Base-by-base conservation (phyloP, 2,113 vertebrate genomes). In the Callaeas wilsoni region DNA sequence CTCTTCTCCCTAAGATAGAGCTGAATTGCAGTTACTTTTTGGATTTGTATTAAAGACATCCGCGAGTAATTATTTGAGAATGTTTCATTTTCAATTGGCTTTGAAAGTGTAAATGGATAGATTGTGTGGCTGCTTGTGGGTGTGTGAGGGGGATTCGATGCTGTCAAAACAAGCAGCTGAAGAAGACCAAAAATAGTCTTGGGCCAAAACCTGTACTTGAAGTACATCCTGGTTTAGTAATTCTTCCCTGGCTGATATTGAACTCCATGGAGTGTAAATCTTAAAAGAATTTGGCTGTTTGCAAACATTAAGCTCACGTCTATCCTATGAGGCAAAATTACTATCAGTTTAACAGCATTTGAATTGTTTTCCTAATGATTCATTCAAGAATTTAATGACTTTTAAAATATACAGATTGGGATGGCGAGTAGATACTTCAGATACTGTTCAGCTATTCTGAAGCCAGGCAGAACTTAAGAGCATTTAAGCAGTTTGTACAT, bases 341-440 rank as follows among this genome's bases (percentile, higher is more conserved):
- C 91, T 94, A 95, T 95, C 90, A 91, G 87, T 97, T 96, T 97
- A 97, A 97, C 93, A 95, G 94, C 88, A 96, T 89, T 95, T 89
- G 78, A 97, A 97, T 98, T 98, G 93, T 97, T 98, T 98, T 97
- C 94, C 94, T 98, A 95, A 98, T 97, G 96, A 96, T 96, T 96
- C 89, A 97, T 97, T 96, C 93, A 96, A 97, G 85, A 96, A 94
- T 97, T 97, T 97, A 96, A 96, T 92, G 89, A 96, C 77, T 97
- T 96, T 95, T 96, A 95, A 97, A 97, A 97, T 94, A 95, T 25
- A 98, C 92, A 95, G 87, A 96, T 97, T 94, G 95, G 87, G 84
- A 94, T 74, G 19, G 84, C 96, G 88, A 94, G 80, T 73, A 84
- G 96, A 91, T 94, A 75, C 81, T 88, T 94, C 79, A 96, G 87